These are phyloP conservation scores for Spilosoma lubricipeda DNA, from an alignment of 2,888 invertebrate genomes.

Conservation along the genomic window DNA sequence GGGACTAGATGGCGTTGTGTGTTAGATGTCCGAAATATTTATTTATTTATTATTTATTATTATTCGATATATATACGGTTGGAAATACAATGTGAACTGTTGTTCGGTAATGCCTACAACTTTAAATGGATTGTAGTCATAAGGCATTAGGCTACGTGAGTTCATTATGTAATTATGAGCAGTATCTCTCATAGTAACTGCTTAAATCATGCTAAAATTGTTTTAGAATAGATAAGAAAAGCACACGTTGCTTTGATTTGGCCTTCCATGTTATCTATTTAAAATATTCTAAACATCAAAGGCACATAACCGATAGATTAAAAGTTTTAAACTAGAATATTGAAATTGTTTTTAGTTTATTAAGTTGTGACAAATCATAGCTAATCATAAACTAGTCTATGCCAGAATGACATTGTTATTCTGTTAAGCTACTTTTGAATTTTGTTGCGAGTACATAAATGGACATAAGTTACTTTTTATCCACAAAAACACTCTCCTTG, in stretches of 20 bases:
- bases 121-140: not conserved
- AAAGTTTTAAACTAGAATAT: not conserved
- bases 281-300: slow-evolving; percentile 5
- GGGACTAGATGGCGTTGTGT: too few species aligned
- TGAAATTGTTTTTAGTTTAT: not conserved
- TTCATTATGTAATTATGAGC: not conserved
- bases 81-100: not conserved
- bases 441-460: not conserved
- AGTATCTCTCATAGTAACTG: not conserved
- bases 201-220: slow-evolving; percentile 1
- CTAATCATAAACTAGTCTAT: not conserved
- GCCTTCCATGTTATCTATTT: slow-evolving; percentile 15
- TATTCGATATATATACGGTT: too few species aligned
- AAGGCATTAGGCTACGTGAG: not conserved
- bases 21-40: too few species aligned
- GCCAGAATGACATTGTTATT: not conserved
- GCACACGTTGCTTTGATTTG: slow-evolving; percentile 10
- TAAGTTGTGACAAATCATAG: not conserved
- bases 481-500: not conserved
- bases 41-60: too few species aligned
- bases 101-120: not conserved
- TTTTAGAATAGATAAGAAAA: slow-evolving; percentile 17
- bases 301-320: not conserved
- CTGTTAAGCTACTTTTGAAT: not conserved
- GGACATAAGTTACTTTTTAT: not conserved